A percentile compares a stretch with the other conserved stretches of the same genome.
Conservation (phyloP, 2,797 vertebrate genomes). For the Phyllotis vaccarum region DNA sequence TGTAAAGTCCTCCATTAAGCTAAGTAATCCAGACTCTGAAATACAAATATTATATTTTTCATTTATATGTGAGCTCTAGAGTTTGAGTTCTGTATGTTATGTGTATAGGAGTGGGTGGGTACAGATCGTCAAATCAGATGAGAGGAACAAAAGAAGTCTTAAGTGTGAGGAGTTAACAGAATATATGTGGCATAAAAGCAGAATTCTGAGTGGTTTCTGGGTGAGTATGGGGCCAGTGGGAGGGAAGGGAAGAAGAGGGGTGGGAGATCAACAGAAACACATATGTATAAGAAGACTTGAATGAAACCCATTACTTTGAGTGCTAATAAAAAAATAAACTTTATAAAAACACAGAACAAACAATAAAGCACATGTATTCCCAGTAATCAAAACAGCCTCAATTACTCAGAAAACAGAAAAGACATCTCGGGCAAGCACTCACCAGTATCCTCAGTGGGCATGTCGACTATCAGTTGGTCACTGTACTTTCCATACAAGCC, state of each 20-base stretch:
- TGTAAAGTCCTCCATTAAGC: background rate
- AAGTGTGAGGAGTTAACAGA: background rate
- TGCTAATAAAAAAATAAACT: background rate
- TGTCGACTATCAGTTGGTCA: conserved; percentile 92
- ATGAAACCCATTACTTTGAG: background rate
- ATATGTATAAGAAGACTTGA: background rate
- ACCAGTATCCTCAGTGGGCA: conserved; percentile 94
- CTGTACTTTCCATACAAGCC: conserved; percentile 95
- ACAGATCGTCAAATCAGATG: background rate
- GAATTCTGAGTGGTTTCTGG: background rate
- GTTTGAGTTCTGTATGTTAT: background rate
- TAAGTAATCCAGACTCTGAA: background rate
- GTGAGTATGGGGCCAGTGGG: background rate
- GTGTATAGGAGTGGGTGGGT: background rate
- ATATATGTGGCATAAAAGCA: background rate
- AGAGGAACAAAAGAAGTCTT: background rate
- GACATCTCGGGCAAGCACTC: conserved; percentile 86
- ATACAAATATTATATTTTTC: background rate
- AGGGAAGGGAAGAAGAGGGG: no score
- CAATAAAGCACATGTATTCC: background rate
- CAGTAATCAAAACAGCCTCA: background rate
- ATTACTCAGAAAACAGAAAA: background rate
- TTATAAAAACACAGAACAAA: background rate
- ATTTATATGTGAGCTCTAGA: background rate
- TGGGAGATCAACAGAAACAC: background rate